Evolutionary conservation across 2,113 vertebrate genomes (phyloP).

Genomic region (Colossoma macropomum): DNA sequence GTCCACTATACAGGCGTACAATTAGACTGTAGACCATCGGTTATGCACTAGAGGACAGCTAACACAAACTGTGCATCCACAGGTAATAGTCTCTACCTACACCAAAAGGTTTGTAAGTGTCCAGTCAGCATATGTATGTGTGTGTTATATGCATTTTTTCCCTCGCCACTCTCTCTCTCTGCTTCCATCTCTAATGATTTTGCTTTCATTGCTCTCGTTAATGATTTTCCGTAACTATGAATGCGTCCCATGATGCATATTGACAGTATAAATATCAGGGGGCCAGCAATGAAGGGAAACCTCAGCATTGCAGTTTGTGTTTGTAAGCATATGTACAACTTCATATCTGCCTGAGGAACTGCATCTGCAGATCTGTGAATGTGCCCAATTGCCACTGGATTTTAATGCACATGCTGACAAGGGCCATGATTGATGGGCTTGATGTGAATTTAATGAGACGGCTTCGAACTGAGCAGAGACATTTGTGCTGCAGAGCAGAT

Average conservation of each 20-base stretch:
- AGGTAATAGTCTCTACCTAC: too few relatives aligned
- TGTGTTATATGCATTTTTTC: too few relatives aligned
- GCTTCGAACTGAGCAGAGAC: neutral
- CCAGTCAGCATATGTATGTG: too few relatives aligned
- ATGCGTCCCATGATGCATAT: neutral
- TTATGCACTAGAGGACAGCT: too few relatives aligned
- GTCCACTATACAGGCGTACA: too few relatives aligned
- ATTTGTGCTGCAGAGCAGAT: neutral
- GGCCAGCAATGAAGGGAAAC: neutral
- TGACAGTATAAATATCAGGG: slow-evolving; percentile 2
- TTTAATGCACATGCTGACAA: neutral
- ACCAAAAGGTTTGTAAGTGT: too few relatives aligned
- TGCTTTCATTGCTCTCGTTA: neutral
- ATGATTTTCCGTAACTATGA: neutral
- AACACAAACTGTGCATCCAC: too few relatives aligned
- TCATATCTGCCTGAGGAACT: neutral
- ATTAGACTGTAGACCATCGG: too few relatives aligned
- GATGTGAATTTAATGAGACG: slow-evolving; percentile 28
- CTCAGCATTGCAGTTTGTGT: neutral
- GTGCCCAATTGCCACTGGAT: neutral
- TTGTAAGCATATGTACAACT: slow-evolving; percentile 1
- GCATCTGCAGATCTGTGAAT: neutral
- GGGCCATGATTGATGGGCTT: slow-evolving; percentile 23
- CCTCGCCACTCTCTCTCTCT: too few relatives aligned
- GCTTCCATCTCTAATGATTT: neutral